Evolutionary conservation across 2,113 vertebrate genomes (phyloP).

Genomic region (Mystacornis crossleyi): DNA sequence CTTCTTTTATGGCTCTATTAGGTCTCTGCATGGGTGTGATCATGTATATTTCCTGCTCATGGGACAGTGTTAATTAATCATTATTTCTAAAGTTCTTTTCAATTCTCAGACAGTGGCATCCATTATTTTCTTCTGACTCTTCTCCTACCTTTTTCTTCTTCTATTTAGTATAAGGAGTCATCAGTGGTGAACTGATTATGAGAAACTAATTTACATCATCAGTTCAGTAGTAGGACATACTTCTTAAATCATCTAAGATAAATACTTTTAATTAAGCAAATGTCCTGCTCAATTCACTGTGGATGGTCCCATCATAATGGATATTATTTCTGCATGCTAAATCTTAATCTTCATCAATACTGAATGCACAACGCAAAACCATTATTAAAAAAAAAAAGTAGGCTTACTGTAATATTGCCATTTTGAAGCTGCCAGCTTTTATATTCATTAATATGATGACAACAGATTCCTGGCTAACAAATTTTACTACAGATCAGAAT

Average conservation of each 20-base stretch:
- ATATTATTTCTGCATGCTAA: slow-evolving; percentile 25
- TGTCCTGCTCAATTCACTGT: neutral
- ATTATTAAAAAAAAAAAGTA: neutral
- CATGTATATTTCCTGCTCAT: neutral
- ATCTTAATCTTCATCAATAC: slow-evolving; percentile 22
- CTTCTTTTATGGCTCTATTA: neutral
- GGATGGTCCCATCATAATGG: slow-evolving; percentile 19
- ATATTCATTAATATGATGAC: slow-evolving; percentile 19
- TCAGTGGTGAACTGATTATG: neutral
- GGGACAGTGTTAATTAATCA: neutral
- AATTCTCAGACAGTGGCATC: neutral
- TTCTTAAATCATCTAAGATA: slow-evolving; percentile 46
- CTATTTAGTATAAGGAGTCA: neutral
- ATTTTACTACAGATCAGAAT: slow-evolving; percentile 5
- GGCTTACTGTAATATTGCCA: neutral
- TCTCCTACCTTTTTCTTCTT: neutral
- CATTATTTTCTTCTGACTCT: neutral
- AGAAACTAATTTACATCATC: neutral
- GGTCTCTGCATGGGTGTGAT: neutral
- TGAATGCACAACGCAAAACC: neutral
- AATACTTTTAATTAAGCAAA: slow-evolving; percentile 61
- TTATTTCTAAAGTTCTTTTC: neutral
- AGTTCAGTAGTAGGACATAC: neutral
- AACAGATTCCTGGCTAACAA: neutral
- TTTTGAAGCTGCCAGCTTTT: slow-evolving; percentile 32